Percentiles rank a stretch among this genome's conserved stretches.
phyloP scores from a whole-genome alignment of 1,140 invertebrate species.

The Drosophila triauraria region DNA sequence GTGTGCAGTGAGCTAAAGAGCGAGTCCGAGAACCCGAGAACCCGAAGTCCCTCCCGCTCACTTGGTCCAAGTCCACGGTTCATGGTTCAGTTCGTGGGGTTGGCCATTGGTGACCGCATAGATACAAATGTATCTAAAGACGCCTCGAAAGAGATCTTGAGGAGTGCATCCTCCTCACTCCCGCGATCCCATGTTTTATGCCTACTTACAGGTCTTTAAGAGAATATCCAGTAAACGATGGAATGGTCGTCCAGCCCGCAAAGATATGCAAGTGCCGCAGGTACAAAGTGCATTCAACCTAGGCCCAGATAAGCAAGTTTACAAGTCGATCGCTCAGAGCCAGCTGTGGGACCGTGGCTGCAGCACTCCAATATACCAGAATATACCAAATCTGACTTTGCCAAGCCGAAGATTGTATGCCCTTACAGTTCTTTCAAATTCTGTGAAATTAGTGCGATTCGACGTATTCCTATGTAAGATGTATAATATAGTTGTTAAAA shows the following conservation, averaged over 20 bases:
- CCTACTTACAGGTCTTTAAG: constrained; percentile 20
- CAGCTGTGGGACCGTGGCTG: constrained; percentile 5
- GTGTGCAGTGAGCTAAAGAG: not conserved
- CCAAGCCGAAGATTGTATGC: not conserved
- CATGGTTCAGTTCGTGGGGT: constrained; percentile 9
- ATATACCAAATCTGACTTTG: not conserved
- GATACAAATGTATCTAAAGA: not conserved
- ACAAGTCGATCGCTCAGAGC: not conserved
- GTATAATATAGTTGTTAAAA: no score
- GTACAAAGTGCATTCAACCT: constrained; percentile 43
- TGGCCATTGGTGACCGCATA: not conserved
- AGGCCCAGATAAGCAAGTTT: constrained; percentile 6
- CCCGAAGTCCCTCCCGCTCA: not conserved
- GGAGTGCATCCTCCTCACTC: not conserved
- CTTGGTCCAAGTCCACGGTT: constrained; percentile 19
- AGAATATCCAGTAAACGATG: not conserved
- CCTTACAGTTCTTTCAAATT: not conserved
- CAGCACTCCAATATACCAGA: constrained; percentile 15
- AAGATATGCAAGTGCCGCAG: not conserved
- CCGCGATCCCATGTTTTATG: not conserved
- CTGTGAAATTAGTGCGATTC: no score
- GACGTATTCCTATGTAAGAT: no score
- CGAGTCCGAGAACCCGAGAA: not conserved
- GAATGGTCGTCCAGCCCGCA: not conserved
- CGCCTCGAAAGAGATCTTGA: not conserved